Evolutionary conservation across 2,888 invertebrate species (phyloP), one percentile per base, ranked within the genome.

Genomic region (Branchellion lobata): DNA sequence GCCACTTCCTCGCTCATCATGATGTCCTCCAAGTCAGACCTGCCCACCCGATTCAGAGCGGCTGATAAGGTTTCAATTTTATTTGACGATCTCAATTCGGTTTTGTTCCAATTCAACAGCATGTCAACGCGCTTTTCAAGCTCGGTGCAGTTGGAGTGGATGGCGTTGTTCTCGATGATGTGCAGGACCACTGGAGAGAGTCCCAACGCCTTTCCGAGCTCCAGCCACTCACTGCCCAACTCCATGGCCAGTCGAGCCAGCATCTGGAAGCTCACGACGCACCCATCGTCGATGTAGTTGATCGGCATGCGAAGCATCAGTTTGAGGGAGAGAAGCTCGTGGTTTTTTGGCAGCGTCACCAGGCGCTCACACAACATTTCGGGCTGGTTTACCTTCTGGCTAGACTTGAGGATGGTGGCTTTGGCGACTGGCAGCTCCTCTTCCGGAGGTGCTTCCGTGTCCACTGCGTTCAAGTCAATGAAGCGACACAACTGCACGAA

Each of bases 401-500:
- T 36, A 2, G 77, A 33, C 18, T 27, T 29, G 1, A 27, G 11
- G 47, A 21, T 21, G 8, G 5, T 33, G 29, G 24, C 53, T 29
- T 51, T 31, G 24, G 33, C 21, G 1, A 36, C 14, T 18, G 29
- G 21, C n/a, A 72, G 47, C 31, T 51, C 36, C 40, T 68, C 21
- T 1, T 75, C 75, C 24, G 61, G 2, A 18, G 61, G 0, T 8
- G 24, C 11, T 27, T n/a, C 40, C 31, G 53, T 53, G 27, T 27
- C 31, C 3, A 53, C 27, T n/a, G 53, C 27, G 47, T 34, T 8
- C 40, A 3, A 3, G 21, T 69, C 71, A 11, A 1, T 47, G 29
- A 78, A 21, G 24, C 61, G 21, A 24, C 71, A 53, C n/a, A 82
- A 79, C 81, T 84, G 83, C 5, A 86, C 83, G 8, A 85, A 84